Conservation (phyloP, 2,888 invertebrate species). For the Pollenia labialis region DNA sequence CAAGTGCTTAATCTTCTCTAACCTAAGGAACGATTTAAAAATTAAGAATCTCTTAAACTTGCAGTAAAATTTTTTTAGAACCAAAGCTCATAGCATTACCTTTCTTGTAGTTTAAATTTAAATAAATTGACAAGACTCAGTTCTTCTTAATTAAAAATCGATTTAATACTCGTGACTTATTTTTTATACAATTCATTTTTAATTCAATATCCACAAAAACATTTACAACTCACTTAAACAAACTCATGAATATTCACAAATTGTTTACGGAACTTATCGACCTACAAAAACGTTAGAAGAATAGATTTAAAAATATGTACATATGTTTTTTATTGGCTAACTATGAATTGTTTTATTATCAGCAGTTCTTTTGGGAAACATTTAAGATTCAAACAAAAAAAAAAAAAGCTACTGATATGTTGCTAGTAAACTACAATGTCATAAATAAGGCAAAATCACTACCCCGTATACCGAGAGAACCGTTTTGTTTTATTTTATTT, state of each 20-base stretch:
- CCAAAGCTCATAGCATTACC: no score
- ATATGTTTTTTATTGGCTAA: neutral
- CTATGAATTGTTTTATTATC: slow-evolving; percentile 18
- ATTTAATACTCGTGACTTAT: neutral
- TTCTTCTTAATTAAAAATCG: neutral
- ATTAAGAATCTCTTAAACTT: neutral
- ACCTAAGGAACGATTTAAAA: neutral
- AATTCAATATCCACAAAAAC: neutral
- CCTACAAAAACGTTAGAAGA: neutral
- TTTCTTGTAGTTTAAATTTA: no score
- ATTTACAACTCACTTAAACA: slow-evolving; percentile 12
- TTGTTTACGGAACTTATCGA: slow-evolving; percentile 5
- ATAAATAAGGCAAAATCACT: slow-evolving; percentile 36
- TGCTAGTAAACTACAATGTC: neutral
- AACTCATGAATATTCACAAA: slow-evolving; percentile 22
- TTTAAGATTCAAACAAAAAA: slow-evolving; percentile 5
- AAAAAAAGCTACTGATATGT: slow-evolving; percentile 7
- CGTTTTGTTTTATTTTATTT: slow-evolving; percentile 19
- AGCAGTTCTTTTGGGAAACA: slow-evolving; percentile 4
- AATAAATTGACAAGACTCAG: no score
- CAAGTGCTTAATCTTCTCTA: neutral
- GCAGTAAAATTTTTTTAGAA: neutral
- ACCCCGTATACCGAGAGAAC: slow-evolving; percentile 28
- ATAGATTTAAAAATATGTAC: neutral
- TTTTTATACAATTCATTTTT: no score